These are phyloP conservation scores for Drosophila crucigera DNA, from an alignment of 2,888 invertebrate species.

Conservation along the genomic window DNA sequence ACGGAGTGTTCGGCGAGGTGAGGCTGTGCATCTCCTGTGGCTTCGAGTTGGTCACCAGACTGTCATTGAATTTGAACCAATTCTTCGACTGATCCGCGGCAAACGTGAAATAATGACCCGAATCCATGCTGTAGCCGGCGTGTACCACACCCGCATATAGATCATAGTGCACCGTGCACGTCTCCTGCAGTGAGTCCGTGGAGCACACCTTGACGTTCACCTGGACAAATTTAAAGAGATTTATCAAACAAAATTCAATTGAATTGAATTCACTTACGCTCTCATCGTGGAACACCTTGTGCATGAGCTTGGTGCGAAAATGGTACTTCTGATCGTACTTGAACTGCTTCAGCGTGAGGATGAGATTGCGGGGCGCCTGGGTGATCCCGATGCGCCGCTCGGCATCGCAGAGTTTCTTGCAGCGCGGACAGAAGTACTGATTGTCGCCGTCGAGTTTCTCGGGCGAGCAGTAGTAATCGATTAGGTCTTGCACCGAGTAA, in stretches of 20 bases:
- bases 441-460: conserved; percentile 93
- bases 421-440: conserved; percentile 92
- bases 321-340: conserved; percentile 90
- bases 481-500: conserved; percentile 90
- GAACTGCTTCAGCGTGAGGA: conserved; percentile 93
- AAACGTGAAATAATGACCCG: conserved; percentile 95
- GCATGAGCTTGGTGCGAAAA: conserved; percentile 92
- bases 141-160: conserved; percentile 94
- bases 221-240: conserved; percentile 34
- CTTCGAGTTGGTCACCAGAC: conserved; percentile 88
- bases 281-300: conserved; percentile 88
- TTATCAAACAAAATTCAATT: not conserved
- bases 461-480: conserved; percentile 91
- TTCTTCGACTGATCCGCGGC: conserved; percentile 87
- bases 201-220: conserved; percentile 85
- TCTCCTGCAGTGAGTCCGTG: conserved; percentile 79
- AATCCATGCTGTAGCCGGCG: conserved; percentile 92
- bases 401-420: conserved; percentile 91
- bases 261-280: conserved; percentile 70
- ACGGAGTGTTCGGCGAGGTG: conserved; percentile 91
- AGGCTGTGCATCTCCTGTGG: conserved; percentile 88
- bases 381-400: conserved; percentile 90
- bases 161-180: conserved; percentile 87
- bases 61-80: conserved; percentile 94
- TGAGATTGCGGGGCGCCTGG: conserved; percentile 91